These are phyloP conservation scores for Torymus aiolomorphi DNA, from an alignment of 2,888 invertebrate species.

Conservation along the genomic window DNA sequence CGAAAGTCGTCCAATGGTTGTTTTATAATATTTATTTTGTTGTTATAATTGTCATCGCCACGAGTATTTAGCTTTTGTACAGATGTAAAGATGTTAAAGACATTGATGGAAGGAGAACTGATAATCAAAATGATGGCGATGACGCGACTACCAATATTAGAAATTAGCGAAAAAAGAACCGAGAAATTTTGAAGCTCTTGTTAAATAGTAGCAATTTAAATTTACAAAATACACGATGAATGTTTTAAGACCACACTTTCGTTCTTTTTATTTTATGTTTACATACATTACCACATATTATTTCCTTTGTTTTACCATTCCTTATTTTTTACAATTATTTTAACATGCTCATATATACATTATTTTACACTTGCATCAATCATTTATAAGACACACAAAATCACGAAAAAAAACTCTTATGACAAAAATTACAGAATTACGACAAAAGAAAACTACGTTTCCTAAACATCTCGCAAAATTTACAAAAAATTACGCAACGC, in stretches of 20 bases:
- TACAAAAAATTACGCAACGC: no score
- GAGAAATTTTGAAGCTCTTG: constrained; percentile 42
- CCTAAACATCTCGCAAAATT: no score
- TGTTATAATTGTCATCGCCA: constrained; percentile 34
- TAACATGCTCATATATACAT: not conserved
- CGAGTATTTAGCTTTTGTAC: constrained; percentile 33
- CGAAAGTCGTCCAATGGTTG: constrained; percentile 58
- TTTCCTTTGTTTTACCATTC: constrained; percentile 40
- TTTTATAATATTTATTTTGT: constrained; percentile 52
- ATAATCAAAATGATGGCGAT: constrained; percentile 23
- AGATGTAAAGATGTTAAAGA: not conserved
- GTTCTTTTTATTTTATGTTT: constrained; percentile 40
- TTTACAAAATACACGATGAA: constrained; percentile 48
- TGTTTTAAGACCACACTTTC: constrained; percentile 46
- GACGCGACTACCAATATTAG: constrained; percentile 27
- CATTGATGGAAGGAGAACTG: not conserved
- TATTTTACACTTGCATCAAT: no score
- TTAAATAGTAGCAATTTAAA: constrained; percentile 46
- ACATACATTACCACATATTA: constrained; percentile 22
- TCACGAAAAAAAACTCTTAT: no score
- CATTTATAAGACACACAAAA: no score
- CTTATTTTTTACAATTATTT: constrained; percentile 1
- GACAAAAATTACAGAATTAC: no score
- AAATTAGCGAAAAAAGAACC: constrained; percentile 15
- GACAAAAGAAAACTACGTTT: no score